A percentile compares a stretch with the other conserved stretches of the same genome.
These are phyloP conservation scores for Mylabris phalerata DNA, from an alignment of 1,140 invertebrate species.

Conservation along the genomic window DNA sequence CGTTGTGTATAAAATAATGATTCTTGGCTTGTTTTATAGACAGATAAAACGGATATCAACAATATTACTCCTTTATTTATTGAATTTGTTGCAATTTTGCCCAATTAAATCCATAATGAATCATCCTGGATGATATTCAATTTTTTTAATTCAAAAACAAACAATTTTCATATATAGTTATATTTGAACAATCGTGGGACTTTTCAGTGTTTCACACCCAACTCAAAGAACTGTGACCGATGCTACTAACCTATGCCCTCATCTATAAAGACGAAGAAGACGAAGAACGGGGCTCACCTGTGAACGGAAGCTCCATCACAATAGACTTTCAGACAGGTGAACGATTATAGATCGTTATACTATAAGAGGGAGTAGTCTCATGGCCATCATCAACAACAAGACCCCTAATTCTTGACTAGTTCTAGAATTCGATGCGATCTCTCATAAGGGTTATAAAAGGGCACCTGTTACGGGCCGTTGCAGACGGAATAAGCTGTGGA, in stretches of 20 bases:
- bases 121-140: constrained; percentile 6
- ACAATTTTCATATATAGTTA: constrained; percentile 14
- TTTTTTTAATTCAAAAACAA: constrained; percentile 11
- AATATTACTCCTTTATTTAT: neutral
- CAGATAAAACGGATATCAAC: neutral
- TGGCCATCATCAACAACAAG: too few relatives aligned
- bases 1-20: too few relatives aligned
- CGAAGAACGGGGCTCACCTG: constrained; percentile 17
- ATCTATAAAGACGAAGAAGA: neutral
- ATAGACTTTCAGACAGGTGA: constrained; percentile 25
- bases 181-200: constrained; percentile 21
- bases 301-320: constrained; percentile 25
- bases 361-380: too few relatives aligned
- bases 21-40: too few relatives aligned
- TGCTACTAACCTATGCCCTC: constrained; percentile 22
- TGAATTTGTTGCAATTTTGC: neutral
- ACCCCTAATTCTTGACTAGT: too few relatives aligned
- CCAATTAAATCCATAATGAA: constrained; percentile 3
- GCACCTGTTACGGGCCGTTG: too few relatives aligned
- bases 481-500: too few relatives aligned
- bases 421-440: too few relatives aligned
- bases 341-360: constrained; percentile 20
- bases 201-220: constrained; percentile 20
- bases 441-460: too few relatives aligned
- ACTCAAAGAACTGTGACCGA: constrained; percentile 19